A percentile compares a stretch with the other conserved stretches of the same genome.
Conservation (phyloP, 2,113 vertebrate species). For the Haemorhous mexicanus region DNA sequence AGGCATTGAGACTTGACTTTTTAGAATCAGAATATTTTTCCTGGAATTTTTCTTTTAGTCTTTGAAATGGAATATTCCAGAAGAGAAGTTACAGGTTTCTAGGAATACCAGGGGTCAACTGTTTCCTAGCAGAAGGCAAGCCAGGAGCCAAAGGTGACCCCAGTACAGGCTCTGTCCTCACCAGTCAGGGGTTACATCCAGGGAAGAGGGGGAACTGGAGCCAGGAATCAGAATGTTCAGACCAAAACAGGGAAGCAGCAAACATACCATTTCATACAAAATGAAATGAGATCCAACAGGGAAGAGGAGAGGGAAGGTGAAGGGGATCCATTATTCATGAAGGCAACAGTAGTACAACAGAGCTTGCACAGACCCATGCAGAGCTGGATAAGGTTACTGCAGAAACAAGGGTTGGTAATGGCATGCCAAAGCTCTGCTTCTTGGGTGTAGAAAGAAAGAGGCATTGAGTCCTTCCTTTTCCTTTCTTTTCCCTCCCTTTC, state of each 20-base stretch:
- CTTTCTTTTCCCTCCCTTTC: not conserved
- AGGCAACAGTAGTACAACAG: conserved; percentile 9
- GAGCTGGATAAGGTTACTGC: not conserved
- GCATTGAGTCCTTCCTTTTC: not conserved
- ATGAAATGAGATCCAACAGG: conserved; percentile 34
- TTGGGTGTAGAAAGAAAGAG: not conserved
- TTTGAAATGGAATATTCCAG: not conserved
- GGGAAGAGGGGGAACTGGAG: not conserved
- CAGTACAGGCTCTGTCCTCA: not conserved
- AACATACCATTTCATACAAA: not conserved
- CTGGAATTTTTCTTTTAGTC: not conserved
- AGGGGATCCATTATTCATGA: conserved; percentile 53
- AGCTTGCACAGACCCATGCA: not conserved
- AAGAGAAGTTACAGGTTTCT: not conserved
- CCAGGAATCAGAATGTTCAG: not conserved
- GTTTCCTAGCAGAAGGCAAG: not conserved
- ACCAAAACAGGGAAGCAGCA: not conserved
- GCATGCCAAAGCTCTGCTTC: not conserved
- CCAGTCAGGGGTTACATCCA: not conserved
- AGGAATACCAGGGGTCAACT: not conserved
- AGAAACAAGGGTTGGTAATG: not conserved
- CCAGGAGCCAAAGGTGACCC: not conserved
- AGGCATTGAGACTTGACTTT: not conserved
- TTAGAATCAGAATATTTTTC: not conserved
- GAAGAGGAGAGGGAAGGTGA: conserved; percentile 2